A percentile compares a stretch with the other conserved stretches of the same genome.
Evolutionary conservation across 2,113 vertebrate species (phyloP).

Genomic region (Eira barbara): DNA sequence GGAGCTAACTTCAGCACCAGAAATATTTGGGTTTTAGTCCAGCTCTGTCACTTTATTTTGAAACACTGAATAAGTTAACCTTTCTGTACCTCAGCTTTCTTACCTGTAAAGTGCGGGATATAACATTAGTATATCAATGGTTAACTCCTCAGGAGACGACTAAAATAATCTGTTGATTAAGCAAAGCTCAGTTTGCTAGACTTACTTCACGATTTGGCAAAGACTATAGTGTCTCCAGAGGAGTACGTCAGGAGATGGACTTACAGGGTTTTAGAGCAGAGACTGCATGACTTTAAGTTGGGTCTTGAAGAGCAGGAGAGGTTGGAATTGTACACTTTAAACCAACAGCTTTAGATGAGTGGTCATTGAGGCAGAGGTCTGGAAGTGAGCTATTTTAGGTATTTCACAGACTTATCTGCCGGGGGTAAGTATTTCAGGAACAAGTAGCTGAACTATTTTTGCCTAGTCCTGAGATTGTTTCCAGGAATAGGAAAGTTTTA

Average conservation of each 20-base stretch:
- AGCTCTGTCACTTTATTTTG: background rate
- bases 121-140: background rate
- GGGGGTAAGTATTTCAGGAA: background rate
- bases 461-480: background rate
- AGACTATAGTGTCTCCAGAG: background rate
- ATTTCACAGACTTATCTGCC: background rate
- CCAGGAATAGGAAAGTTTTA: background rate
- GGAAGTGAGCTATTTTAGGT: background rate
- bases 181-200: background rate
- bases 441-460: background rate
- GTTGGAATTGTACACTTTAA: background rate
- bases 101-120: background rate
- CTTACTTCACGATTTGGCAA: background rate
- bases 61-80: background rate
- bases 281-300: background rate
- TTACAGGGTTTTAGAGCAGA: background rate
- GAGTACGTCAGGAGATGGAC: background rate
- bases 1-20: background rate
- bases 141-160: background rate
- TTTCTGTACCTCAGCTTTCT: background rate
- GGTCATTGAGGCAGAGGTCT: background rate
- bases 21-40: background rate
- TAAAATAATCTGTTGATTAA: background rate
- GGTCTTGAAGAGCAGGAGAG: background rate
- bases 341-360: background rate